Evolutionary conservation across 2,888 invertebrate species (phyloP), one percentile per base, ranked within the genome.

Genomic region (Dryobota labecula): DNA sequence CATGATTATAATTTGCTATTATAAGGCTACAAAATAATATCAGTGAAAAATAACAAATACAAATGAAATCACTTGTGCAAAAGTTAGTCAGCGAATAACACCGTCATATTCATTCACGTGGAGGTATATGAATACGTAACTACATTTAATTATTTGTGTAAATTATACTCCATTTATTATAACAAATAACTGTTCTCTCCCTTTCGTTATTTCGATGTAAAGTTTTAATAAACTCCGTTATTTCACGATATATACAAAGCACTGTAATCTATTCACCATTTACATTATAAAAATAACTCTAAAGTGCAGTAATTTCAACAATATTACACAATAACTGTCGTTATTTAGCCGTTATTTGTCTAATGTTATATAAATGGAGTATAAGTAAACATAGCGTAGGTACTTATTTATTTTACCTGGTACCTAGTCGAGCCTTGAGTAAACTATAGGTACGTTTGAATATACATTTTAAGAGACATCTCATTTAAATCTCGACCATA

Each of bases 1-100:
- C 1, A 47, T 47, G 20, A 45, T 20, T 7, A 45, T n/a, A n/a
- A 47, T 45, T 45, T 8, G 2, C 45, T 45, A 45, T 45, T 45
- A 45, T 3, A 9, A n/a, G 9, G 24, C 5, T 13, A 13, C 6
- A 24, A 13, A 49, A 49, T 24, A 18, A 18, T 33, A 58, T 27
- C 20, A 6, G 11, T 5, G 13, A 4, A 41, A 18, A 18, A 24
- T 11, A 58, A 20, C 15, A 27, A 27, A 41, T 11, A 20, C 13
- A 49, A 49, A 24, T 51, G 2, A 24, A 49, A 51, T 15, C 7
- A 47, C 36, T 41, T 66, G 27, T 66, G 45, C 36, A 63, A 62
- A 63, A 38, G 9, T 67, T 38, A 27, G 24, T 15, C 62, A n/a
- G 11, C 20, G n/a, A 66, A 47, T 36, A 45, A 33, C n/a, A 61